Base-by-base conservation (phyloP, 2,888 invertebrate genomes). In the Lasioglossum villosulum region DNA sequence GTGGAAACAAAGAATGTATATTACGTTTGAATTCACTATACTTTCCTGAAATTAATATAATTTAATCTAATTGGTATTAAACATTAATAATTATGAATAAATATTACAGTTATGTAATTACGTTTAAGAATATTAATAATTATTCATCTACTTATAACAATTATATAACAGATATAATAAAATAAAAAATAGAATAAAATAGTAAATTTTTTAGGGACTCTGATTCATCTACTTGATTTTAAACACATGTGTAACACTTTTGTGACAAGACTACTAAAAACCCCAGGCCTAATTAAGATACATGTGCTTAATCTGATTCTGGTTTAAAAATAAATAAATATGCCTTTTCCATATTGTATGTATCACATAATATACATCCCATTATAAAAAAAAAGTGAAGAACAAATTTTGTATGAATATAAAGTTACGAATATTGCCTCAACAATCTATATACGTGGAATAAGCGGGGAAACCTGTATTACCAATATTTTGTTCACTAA, bases 21-120 rank as follows among this genome's bases (percentile, higher is more conserved):
- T 96, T 96, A 73, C 95, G 95, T 94, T 98, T 98, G 93, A 97
- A 98, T 12, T 94, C 93, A 0, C 92, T 92, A 93, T 97, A 97
- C 42, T 95, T 96, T 19, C 89, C 96, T 96, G 90, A 23, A 95
- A 95, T 84, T 80, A 77, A 89, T 74, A 39, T 10, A 42, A 39
- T 16, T 23, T 19, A 14, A 66, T 16, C 45, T 45, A 45, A 45
- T 16, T 27, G 10, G 23, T 23, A 8, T 52, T 52, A 52, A 52
- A 52, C 23, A 52, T 52, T 6, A 52, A 23, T 8, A 52, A 52
- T 52, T 23, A 23, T 52, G 2, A 23, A 52, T 52, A 5, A 23
- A 52, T 52, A 5, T 23, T 52, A 23, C 23, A 48, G n/a, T n/a
- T 48, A 48, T 52, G 8, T 23, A 52, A 52, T 23, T 52, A 52